Evolutionary conservation across 2,113 vertebrate species (phyloP), one percentile per base, ranked within the genome.

Genomic region (Amazona guildingii): DNA sequence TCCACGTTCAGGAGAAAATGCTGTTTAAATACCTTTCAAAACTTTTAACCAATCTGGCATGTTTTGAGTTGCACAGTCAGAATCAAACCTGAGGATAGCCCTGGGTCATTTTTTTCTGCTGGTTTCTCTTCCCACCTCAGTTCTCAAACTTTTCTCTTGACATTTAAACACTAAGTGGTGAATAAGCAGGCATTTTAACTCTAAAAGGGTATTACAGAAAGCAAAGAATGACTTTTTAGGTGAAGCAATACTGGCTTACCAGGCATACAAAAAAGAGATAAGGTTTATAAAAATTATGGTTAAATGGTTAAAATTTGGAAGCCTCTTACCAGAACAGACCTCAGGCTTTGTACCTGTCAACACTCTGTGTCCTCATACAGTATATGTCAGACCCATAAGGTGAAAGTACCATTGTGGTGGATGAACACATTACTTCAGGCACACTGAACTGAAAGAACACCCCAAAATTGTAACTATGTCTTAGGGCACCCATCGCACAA

Each of bases 321-420:
- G 14, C n/a, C 16, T 82, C 31, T 79, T 85, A 6, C 3, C 21
- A 67, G 46, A 12, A 49, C 12, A 79, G 51, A 59, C 11, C 12
- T 84, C 15, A 78, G 37, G 10, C n/a, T 78, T 79, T 78, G 41
- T 6, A 31, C 7, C 6, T 52, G 39, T 37, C n/a, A 63, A 12
- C 10, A 14, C 37, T 46, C 44, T 49, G 17, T 27, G 20, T 63
- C 27, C 25, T 75, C 14, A 2, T n/a, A 31, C 46, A 86, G 28
- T 14, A 7, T 1, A 0, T 13, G 7, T 35, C 35, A 52, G 61
- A 35, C 1, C 70, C 29, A 11, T 14, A 20, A 3, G 14, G 35
- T 9, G 37, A 23, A 61, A 83, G 43, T 49, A 44, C 2, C 1
- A 1, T 67, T 78, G n/a, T 74, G 18, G 20, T 62, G 21, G 9